Evolutionary conservation across 2,888 invertebrate species (phyloP).

Genomic region (Chrysomela aeneicollis): DNA sequence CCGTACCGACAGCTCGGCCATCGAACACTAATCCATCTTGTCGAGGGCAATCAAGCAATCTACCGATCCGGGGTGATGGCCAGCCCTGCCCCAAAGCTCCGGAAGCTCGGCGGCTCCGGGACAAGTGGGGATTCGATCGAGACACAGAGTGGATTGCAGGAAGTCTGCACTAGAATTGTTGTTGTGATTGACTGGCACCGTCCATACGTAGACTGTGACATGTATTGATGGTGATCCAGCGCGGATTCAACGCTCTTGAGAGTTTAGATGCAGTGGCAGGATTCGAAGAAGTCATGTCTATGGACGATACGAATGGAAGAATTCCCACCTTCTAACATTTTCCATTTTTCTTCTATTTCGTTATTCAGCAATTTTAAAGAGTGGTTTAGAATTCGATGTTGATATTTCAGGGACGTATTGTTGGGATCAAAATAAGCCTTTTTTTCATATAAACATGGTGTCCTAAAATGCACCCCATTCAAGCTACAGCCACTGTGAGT

Average conservation of each 20-base stretch:
- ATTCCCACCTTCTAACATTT: background rate
- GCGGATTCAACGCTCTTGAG: conserved; percentile 61
- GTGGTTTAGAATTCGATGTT: no score
- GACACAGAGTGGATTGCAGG: conserved; percentile 29
- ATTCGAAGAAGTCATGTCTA: background rate
- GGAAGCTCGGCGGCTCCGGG: conserved; percentile 41
- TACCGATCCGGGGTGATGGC: conserved; percentile 51
- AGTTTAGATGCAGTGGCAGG: conserved; percentile 23
- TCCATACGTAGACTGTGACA: conserved; percentile 60
- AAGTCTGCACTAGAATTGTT: conserved; percentile 40
- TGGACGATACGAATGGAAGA: background rate
- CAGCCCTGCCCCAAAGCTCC: conserved; percentile 41
- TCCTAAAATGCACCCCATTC: no score
- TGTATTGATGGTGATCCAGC: conserved; percentile 62
- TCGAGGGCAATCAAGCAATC: conserved; percentile 50
- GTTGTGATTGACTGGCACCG: conserved; percentile 58
- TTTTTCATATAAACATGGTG: no score
- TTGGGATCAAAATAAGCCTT: no score
- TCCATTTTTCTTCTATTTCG: background rate
- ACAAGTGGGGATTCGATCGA: conserved; percentile 41
- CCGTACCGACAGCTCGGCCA: conserved; percentile 31
- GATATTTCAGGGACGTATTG: no score
- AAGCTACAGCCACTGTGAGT: no score
- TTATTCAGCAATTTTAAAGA: background rate
- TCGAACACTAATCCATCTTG: conserved; percentile 48